Base-by-base conservation (phyloP, 1,140 invertebrate species). In the Gryllus bimaculatus region DNA sequence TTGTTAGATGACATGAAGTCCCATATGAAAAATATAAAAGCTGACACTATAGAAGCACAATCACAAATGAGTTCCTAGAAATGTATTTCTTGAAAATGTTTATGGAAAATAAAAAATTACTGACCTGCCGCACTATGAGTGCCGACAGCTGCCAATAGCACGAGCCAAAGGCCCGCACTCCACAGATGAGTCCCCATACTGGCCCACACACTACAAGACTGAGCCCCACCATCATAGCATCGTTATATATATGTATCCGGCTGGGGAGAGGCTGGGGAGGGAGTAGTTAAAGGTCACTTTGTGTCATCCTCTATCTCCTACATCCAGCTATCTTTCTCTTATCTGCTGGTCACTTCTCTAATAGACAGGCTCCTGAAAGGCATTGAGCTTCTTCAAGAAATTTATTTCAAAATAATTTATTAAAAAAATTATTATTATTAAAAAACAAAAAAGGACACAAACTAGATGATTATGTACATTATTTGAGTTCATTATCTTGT, bases 71-170 rank as follows among this genome's bases (percentile, higher is more conserved):
- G 26, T 39, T 39, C n/a, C 26, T 39, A 66, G 18, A 66, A 66
- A 66, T 18, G 10, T 66, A 7, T 13, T 66, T 66, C 54, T 18
- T 66, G 10, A 66, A 66, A 66, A 10, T 13, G 10, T 18, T 13
- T 66, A 0, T 66, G 54, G 7, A 66, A 66, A 66, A 66, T 66
- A 66, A 66, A 13, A 13, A 66, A 66, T 66, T 66, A 66, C 54
- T 66, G 54, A 66, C 54, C 54, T 66, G 54, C 54, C 54, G 54
- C 54, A 66, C 54, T 66, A 66, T 66, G 54, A 66, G 54, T 66
- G 18, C 10, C 54, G 54, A 66, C 54, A 66, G 54, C 54, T 66
- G 54, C 54, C 54, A 66, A 66, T 66, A 66, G 54, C 54, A 66
- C 54, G 54, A 66, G 54, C 54, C 10, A 10, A 2, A 66, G 54